These are phyloP conservation scores for Brachionus rotundiformis DNA, from an alignment of 1,140 invertebrate genomes.

Conservation along the genomic window DNA sequence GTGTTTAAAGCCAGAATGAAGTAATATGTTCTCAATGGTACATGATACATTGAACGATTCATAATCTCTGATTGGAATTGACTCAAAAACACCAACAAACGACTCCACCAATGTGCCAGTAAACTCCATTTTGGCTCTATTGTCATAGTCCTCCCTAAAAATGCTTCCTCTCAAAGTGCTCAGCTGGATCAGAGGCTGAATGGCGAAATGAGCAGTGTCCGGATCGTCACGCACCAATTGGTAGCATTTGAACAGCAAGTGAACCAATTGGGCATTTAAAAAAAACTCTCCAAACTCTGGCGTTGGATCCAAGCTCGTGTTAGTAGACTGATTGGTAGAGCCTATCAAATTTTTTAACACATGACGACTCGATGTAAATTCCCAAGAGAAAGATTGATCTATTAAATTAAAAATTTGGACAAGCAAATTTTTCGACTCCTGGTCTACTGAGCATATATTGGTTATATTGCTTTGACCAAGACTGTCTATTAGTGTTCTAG, in stretches of 20 bases:
- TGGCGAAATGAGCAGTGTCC: conserved; percentile 12
- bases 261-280: conserved; percentile 29
- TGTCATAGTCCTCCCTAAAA: not conserved
- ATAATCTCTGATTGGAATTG: conserved; percentile 12
- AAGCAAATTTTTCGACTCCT: conserved; percentile 31
- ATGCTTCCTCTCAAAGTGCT: conserved; percentile 41
- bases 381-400: conserved; percentile 48
- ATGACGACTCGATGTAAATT: conserved; percentile 47
- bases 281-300: conserved; percentile 48
- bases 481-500: not conserved
- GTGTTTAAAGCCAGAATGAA: conserved; percentile 3
- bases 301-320: not conserved
- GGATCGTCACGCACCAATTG: conserved; percentile 27
- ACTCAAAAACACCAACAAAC: not conserved
- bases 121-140: not conserved
- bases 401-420: conserved; percentile 39
- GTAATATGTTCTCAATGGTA: conserved; percentile 32
- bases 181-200: conserved; percentile 38
- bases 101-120: not conserved
- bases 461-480: not conserved
- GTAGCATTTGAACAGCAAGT: conserved; percentile 45
- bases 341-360: conserved; percentile 45
- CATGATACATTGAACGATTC: conserved; percentile 22
- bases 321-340: not conserved
- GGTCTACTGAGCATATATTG: not conserved